These are phyloP conservation scores for Hypotaenidia philippensis DNA, from an alignment of 2,797 vertebrate species.

Conservation along the genomic window DNA sequence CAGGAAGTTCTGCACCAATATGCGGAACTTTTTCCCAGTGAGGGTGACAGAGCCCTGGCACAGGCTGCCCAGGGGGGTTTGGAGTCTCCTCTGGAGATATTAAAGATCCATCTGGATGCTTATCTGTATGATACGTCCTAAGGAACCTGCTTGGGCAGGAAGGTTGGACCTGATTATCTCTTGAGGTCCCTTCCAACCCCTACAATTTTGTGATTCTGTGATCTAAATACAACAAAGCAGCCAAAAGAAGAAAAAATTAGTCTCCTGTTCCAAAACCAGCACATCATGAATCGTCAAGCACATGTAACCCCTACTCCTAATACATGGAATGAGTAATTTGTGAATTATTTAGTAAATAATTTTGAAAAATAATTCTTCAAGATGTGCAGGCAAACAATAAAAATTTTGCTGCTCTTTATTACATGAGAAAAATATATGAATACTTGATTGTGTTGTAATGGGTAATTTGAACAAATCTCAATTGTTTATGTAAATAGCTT, in stretches of 20 bases:
- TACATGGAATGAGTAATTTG: not conserved
- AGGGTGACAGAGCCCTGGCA: too few species aligned
- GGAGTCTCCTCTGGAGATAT: too few species aligned
- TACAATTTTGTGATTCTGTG: too few species aligned
- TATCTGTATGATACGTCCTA: too few species aligned
- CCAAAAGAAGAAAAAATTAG: not conserved
- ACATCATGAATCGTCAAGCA: not conserved
- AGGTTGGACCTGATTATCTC: too few species aligned
- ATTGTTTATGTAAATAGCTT: not conserved
- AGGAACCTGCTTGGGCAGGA: too few species aligned
- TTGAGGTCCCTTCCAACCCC: too few species aligned
- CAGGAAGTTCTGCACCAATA: too few species aligned
- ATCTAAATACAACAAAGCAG: not conserved
- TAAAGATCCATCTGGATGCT: too few species aligned
- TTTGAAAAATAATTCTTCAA: not conserved
- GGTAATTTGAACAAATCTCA: not conserved
- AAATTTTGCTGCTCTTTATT: not conserved
- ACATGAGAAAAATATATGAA: not conserved
- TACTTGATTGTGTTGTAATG: not conserved
- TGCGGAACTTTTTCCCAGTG: too few species aligned
- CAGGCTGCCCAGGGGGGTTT: too few species aligned
- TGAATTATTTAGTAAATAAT: not conserved
- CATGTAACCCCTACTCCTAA: not conserved
- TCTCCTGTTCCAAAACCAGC: not conserved
- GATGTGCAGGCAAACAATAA: not conserved